These are phyloP conservation scores for Picathartes gymnocephalus DNA, from an alignment of 2,113 vertebrate species.

Conservation along the genomic window DNA sequence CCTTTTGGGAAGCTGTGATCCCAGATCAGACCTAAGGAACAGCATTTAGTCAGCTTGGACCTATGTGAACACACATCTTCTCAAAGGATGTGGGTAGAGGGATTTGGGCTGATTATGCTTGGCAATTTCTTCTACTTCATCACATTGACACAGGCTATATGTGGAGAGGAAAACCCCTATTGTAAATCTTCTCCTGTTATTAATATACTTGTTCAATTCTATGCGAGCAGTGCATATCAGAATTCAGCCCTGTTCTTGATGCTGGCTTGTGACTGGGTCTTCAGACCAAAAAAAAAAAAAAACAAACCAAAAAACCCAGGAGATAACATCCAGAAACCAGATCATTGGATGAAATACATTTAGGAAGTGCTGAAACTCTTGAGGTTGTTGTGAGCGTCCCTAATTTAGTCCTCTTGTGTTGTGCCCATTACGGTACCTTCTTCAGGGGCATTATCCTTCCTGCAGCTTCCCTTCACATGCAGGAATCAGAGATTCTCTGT, in stretches of 20 bases:
- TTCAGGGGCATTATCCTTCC: neutral
- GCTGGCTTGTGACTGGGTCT: neutral
- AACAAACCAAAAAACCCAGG: fast-evolving
- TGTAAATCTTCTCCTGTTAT: neutral
- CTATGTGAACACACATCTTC: neutral
- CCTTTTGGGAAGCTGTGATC: neutral
- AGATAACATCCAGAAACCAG: neutral
- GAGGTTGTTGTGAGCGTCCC: neutral
- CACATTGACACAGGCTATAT: neutral
- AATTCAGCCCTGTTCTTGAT: neutral
- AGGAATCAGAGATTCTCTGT: neutral
- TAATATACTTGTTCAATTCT: neutral
- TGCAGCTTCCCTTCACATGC: neutral
- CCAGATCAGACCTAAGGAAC: neutral
- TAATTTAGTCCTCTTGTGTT: neutral
- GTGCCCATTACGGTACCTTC: neutral
- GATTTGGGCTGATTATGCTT: neutral
- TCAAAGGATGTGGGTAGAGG: neutral
- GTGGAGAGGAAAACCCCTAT: neutral
- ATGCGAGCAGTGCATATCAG: neutral
- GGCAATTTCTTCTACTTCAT: neutral
- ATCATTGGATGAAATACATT: neutral
- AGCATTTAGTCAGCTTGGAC: fast-evolving
- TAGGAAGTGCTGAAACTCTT: neutral
- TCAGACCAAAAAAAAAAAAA: neutral